A percentile compares a stretch with the other conserved stretches of the same genome.
These are phyloP conservation scores for Nephrotoma guestfalica DNA, from an alignment of 2,888 invertebrate genomes.

Conservation along the genomic window DNA sequence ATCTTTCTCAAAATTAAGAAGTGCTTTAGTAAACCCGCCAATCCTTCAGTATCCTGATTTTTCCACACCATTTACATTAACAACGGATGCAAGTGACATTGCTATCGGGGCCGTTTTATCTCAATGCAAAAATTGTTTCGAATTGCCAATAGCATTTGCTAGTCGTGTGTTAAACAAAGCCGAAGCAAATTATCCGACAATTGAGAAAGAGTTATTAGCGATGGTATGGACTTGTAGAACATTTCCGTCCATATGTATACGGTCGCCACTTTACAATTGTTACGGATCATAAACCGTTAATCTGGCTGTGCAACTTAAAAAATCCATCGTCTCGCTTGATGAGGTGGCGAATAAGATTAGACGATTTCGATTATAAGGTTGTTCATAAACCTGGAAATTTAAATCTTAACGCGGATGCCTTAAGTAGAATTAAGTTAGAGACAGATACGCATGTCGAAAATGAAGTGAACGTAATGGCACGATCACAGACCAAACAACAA, in stretches of 20 bases:
- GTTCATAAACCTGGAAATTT: slow-evolving; percentile 14
- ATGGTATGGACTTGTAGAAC: neutral
- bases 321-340: no score
- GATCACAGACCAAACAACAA: neutral
- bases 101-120: slow-evolving; percentile 9
- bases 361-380: no score
- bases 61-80: slow-evolving; percentile 15
- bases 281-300: slow-evolving; percentile 12
- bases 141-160: neutral
- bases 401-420: slow-evolving; percentile 14
- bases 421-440: neutral
- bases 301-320: no score
- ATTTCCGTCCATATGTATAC: no score
- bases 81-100: slow-evolving; percentile 17
- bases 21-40: no score
- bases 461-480: neutral
- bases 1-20: no score
- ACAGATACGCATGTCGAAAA: neutral
- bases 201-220: slow-evolving; percentile 14
- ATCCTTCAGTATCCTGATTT: slow-evolving; percentile 17
- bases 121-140: slow-evolving; percentile 10
- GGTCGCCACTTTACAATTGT: slow-evolving; percentile 16
- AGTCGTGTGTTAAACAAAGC: slow-evolving; percentile 15
- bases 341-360: no score
- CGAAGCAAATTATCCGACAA: slow-evolving; percentile 9